Percentiles rank a stretch among this genome's conserved stretches.
These are phyloP conservation scores for Chaetorhynchus papuensis DNA, from an alignment of 2,113 vertebrate genomes.

Conservation along the genomic window DNA sequence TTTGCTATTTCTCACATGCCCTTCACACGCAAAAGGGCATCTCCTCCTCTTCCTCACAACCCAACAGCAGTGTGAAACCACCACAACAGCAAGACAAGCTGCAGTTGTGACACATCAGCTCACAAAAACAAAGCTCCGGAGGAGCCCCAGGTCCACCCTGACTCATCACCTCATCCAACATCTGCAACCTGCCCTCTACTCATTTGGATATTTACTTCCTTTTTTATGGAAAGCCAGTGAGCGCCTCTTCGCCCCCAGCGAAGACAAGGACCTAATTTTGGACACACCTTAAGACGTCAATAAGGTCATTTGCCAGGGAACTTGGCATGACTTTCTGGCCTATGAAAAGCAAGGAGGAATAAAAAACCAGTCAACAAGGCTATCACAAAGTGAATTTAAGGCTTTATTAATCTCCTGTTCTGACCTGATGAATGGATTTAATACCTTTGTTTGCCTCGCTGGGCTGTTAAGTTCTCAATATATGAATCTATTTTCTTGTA, in stretches of 20 bases:
- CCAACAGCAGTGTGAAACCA: neutral
- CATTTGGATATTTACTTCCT: neutral
- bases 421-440: neutral
- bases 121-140: neutral
- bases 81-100: neutral
- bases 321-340: neutral
- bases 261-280: constrained; percentile 21
- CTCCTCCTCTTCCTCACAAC: neutral
- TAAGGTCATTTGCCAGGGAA: neutral
- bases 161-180: neutral
- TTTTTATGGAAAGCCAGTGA: neutral
- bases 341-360: neutral
- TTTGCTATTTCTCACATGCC: rapidly evolving
- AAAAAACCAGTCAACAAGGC: neutral
- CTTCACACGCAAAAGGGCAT: neutral
- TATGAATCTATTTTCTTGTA: rapidly evolving
- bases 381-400: neutral
- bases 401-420: neutral
- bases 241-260: rapidly evolving
- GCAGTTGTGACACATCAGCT: neutral
- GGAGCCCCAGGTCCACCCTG: neutral
- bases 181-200: neutral
- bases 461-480: neutral
- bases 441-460: neutral
- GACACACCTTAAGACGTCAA: neutral